Conservation (phyloP, 1,140 invertebrate genomes). For the Eriosoma lanigerum region DNA sequence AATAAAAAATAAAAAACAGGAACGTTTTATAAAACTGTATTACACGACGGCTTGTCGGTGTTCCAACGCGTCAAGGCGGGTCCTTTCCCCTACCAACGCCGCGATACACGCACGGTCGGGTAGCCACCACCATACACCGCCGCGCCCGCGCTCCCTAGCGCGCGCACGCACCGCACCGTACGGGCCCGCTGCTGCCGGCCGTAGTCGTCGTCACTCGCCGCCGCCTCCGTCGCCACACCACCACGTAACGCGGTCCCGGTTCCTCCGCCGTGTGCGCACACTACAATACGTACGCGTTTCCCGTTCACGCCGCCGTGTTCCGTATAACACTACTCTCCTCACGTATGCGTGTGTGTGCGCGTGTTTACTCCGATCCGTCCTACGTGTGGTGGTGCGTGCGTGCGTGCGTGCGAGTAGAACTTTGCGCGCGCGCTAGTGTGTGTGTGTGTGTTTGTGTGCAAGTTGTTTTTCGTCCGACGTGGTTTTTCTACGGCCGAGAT, state of each 20-base stretch:
- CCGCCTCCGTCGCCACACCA: conserved; percentile 1
- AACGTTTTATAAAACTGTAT: conserved; percentile 1
- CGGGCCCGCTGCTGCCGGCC: neutral
- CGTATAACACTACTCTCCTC: conserved; percentile 23
- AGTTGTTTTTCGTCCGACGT: neutral
- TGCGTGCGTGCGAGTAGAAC: conserved; percentile 13
- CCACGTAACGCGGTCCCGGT: conserved; percentile 41
- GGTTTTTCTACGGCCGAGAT: conserved; percentile 15
- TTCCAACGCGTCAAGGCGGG: conserved; percentile 51
- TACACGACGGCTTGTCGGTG: conserved; percentile 37
- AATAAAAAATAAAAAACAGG: neutral
- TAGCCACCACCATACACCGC: neutral
- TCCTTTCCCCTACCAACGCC: conserved; percentile 35
- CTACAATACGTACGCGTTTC: conserved; percentile 37
- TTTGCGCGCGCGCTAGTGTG: neutral
- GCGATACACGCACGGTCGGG: neutral
- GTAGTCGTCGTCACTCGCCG: neutral
- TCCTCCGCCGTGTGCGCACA: neutral
- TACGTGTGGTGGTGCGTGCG: neutral
- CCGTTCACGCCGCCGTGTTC: conserved; percentile 33
- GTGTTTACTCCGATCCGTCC: no score
- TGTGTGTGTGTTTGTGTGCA: neutral
- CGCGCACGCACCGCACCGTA: conserved; percentile 8
- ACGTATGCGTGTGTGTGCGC: neutral
- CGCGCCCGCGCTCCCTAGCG: neutral